Evolutionary conservation across 1,140 invertebrate genomes (phyloP).

Genomic region (Panagrolaimus sp.): DNA sequence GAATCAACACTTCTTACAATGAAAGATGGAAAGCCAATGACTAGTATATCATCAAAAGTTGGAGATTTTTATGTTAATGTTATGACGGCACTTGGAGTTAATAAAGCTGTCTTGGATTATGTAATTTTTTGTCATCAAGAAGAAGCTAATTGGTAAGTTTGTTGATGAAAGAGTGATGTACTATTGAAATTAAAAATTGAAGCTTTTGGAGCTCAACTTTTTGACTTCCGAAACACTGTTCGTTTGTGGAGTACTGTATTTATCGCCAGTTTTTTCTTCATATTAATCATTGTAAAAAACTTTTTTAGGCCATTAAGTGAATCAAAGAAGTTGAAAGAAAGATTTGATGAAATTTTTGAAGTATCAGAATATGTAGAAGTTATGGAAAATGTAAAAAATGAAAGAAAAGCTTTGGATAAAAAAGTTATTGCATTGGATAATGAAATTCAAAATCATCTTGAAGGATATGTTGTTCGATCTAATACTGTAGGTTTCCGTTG

Average conservation of each 20-base stretch:
- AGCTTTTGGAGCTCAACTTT: no score
- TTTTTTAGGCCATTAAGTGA: constrained; percentile 86
- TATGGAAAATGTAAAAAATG: constrained; percentile 70
- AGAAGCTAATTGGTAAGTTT: constrained; percentile 75
- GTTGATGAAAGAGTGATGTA: constrained; percentile 4
- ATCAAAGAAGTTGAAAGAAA: constrained; percentile 83
- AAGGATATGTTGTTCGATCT: constrained; percentile 17
- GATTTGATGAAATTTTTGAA: constrained; percentile 97
- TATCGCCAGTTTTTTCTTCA: no score
- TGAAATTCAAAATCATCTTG: constrained; percentile 22
- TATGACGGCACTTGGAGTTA: constrained; percentile 69
- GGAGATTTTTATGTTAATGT: constrained; percentile 68
- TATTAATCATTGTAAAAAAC: no score
- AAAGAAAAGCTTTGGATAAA: constrained; percentile 3
- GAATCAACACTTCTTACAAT: constrained; percentile 66
- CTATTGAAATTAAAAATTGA: no score
- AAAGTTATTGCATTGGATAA: constrained; percentile 19
- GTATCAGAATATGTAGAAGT: constrained; percentile 86
- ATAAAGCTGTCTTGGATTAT: constrained; percentile 85
- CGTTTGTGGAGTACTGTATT: no score
- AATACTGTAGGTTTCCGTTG: neutral
- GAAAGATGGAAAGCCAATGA: constrained; percentile 52
- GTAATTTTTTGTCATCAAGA: constrained; percentile 99
- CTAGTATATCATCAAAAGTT: constrained; percentile 66
- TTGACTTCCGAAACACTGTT: no score